Conservation (phyloP, 1,140 invertebrate genomes). For the Meloidogyne chitwoodi region DNA sequence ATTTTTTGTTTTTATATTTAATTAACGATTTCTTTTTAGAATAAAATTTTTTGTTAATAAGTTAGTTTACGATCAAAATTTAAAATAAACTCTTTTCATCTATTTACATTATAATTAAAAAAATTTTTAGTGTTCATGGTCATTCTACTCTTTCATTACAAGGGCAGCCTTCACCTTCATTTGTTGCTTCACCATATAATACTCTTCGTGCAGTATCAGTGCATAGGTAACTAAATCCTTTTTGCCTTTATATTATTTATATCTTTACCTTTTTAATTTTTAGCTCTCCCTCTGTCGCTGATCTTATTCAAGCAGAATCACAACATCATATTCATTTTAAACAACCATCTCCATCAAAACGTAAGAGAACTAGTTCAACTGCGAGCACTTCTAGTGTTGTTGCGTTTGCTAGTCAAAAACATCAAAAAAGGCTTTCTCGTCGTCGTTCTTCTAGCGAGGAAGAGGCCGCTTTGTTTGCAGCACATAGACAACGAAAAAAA, state of each 20-base stretch:
- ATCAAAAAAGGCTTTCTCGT: background rate
- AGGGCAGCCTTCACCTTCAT: slow-evolving; percentile 40
- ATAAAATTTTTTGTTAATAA: no score
- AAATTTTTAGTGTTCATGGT: slow-evolving; percentile 50
- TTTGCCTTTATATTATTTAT: no score
- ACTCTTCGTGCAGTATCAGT: slow-evolving; percentile 52
- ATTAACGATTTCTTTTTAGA: background rate
- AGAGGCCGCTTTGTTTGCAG: background rate
- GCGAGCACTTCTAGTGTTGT: background rate
- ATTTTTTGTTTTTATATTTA: slow-evolving; percentile 20
- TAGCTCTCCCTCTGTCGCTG: background rate
- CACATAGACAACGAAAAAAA: background rate
- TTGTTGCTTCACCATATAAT: slow-evolving; percentile 58
- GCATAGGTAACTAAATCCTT: slow-evolving; percentile 40
- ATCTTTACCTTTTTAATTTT: background rate
- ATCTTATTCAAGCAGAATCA: background rate
- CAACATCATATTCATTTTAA: background rate
- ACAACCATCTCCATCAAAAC: background rate
- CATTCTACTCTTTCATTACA: slow-evolving; percentile 58
- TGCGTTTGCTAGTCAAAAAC: background rate
- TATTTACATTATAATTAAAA: no score
- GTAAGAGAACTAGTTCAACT: background rate
- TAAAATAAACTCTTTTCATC: no score
- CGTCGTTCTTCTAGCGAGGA: background rate
- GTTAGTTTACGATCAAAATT: background rate